Evolutionary conservation across 2,113 vertebrate species (phyloP).

Genomic region (Syrmaticus mikado): DNA sequence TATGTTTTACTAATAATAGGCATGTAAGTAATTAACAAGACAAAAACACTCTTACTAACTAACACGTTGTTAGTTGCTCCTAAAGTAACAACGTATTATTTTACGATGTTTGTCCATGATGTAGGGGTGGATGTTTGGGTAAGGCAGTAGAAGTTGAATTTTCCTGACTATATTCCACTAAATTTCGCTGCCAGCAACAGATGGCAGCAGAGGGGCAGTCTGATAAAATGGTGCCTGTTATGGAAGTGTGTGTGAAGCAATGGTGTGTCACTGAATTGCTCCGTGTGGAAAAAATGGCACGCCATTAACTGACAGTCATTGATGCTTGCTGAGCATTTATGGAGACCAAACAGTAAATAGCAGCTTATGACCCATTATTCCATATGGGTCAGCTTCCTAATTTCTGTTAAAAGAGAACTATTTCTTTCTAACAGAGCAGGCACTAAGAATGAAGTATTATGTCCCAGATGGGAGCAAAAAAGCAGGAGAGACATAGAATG

Average conservation of each 20-base stretch:
- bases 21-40: not conserved
- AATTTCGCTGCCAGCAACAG: not conserved
- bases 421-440: not conserved
- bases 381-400: not conserved
- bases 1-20: not conserved
- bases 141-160: not conserved
- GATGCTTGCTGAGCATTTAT: not conserved
- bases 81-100: not conserved
- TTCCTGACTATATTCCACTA: not conserved
- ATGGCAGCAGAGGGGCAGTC: not conserved
- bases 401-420: not conserved
- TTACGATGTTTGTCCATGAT: not conserved
- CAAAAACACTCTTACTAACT: not conserved
- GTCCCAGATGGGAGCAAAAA: not conserved
- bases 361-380: slow-evolving; percentile 4
- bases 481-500: not conserved
- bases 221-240: not conserved
- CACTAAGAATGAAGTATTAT: not conserved
- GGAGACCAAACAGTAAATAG: not conserved
- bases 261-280: not conserved
- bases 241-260: not conserved
- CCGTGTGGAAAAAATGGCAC: not conserved
- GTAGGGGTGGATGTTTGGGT: not conserved
- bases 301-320: not conserved
- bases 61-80: not conserved